Percentiles rank a stretch among this genome's conserved stretches.
phyloP scores from a whole-genome alignment of 2,888 invertebrate genomes.

The Drosophila eohydei region DNA sequence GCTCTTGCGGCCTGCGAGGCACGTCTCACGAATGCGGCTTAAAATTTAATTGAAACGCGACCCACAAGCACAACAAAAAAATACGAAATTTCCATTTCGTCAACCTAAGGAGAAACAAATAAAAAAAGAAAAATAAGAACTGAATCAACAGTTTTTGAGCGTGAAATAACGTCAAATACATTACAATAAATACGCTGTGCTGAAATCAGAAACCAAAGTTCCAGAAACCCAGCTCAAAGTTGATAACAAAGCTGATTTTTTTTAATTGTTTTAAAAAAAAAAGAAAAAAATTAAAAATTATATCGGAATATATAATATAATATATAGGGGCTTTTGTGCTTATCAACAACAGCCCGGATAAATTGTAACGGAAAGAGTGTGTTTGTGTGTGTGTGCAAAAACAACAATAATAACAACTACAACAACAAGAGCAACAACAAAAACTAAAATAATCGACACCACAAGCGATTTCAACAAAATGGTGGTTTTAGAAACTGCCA shows the following conservation, averaged over 20 bases:
- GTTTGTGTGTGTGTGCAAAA: slow-evolving; percentile 22
- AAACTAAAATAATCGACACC: slow-evolving; percentile 35
- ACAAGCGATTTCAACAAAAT: slow-evolving; percentile 83
- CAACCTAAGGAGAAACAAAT: slow-evolving; percentile 12
- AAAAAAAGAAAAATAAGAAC: slow-evolving; percentile 1
- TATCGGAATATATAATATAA: slow-evolving; percentile 22
- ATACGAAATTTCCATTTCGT: slow-evolving; percentile 30
- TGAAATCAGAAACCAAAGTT: slow-evolving; percentile 44
- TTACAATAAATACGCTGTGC: slow-evolving; percentile 22
- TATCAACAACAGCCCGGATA: slow-evolving; percentile 49
- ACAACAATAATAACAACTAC: slow-evolving; percentile 29
- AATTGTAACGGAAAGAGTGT: slow-evolving; percentile 39
- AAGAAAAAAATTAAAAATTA: slow-evolving; percentile 1
- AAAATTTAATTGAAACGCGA: slow-evolving; percentile 74
- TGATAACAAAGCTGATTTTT: slow-evolving; percentile 26
- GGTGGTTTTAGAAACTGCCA: slow-evolving; percentile 91
- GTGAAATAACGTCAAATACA: slow-evolving; percentile 23
- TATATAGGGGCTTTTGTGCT: slow-evolving; percentile 29
- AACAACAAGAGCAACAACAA: slow-evolving; percentile 39
- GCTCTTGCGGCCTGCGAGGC: slow-evolving; percentile 61
- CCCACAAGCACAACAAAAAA: slow-evolving; percentile 23
- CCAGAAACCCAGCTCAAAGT: slow-evolving; percentile 32
- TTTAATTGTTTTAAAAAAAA: slow-evolving; percentile 4
- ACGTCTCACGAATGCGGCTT: slow-evolving; percentile 69
- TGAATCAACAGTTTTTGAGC: slow-evolving; percentile 49